phyloP scores from a whole-genome alignment of 2,888 invertebrate species.

The Exephanes ischioxanthus region DNA sequence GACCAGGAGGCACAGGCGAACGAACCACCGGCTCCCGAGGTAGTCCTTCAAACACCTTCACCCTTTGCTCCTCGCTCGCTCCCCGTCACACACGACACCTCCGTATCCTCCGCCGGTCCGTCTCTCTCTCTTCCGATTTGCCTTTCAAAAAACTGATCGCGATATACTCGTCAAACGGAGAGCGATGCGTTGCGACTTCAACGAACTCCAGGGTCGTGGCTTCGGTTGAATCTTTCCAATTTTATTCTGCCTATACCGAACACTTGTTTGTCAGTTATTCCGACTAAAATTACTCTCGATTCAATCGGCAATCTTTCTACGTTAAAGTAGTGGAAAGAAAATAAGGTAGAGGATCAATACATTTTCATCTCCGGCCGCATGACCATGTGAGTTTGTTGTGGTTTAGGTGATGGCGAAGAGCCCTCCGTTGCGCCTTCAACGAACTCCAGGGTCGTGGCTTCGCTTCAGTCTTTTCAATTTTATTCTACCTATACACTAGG shows the following conservation, averaged over 20 bases:
- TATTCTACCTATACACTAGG: not conserved
- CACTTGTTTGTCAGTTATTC: not conserved
- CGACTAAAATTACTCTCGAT: not conserved
- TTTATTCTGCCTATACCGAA: slow-evolving; percentile 5
- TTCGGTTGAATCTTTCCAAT: not conserved
- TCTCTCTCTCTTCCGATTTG: not conserved
- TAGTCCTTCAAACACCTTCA: slow-evolving; percentile 64
- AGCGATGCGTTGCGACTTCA: slow-evolving; percentile 16
- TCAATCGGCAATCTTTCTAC: not conserved
- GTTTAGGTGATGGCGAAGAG: slow-evolving; percentile 83
- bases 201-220: slow-evolving; percentile 24
- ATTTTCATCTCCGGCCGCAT: slow-evolving; percentile 64
- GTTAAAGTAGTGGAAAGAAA: not conserved
- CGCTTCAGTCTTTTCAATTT: not conserved
- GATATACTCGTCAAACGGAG: not conserved
- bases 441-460: slow-evolving; percentile 23
- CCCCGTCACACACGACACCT: slow-evolving; percentile 5
- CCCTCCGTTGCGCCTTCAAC: slow-evolving; percentile 19
- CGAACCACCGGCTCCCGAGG: slow-evolving; percentile 82
- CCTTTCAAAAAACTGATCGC: not conserved
- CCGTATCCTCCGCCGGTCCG: not conserved
- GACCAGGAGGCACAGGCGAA: slow-evolving; percentile 83
- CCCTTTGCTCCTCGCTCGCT: slow-evolving; percentile 4
- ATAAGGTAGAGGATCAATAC: not conserved
- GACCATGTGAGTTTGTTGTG: slow-evolving; percentile 83